phyloP scores from a whole-genome alignment of 2,888 invertebrate genomes.

The Kuschelorhynchus macadamiae region DNA sequence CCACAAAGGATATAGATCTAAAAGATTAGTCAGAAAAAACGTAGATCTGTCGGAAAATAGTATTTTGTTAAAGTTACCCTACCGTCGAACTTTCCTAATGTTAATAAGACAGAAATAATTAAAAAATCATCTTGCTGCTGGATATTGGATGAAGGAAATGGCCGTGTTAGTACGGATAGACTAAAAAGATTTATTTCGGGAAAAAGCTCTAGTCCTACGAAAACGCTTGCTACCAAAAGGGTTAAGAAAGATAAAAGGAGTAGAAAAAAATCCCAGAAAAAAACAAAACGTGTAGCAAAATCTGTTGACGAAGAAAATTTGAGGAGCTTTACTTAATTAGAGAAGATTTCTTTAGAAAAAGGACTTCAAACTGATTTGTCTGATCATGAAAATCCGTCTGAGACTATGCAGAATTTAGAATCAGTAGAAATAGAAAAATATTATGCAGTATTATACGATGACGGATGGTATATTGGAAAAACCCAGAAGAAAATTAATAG shows the following conservation, averaged over 20 bases:
- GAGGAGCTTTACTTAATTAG: slow-evolving; percentile 7
- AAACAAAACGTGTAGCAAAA: neutral
- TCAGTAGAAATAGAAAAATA: no score
- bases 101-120: no score
- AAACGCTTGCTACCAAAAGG: no score
- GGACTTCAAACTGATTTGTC: neutral
- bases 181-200: no score
- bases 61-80: no score
- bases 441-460: neutral
- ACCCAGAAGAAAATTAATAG: neutral
- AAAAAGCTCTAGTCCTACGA: neutral
- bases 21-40: neutral
- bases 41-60: slow-evolving; percentile 1
- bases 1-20: slow-evolving; percentile 1
- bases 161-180: no score
- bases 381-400: no score
- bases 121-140: no score
- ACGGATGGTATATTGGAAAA: slow-evolving; percentile 4
- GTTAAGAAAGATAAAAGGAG: neutral
- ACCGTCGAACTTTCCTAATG: no score
- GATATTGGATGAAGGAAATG: no score
- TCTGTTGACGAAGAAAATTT: neutral
- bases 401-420: no score
- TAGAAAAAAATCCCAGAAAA: neutral
- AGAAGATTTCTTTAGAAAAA: neutral